Percentiles rank a stretch among this genome's conserved stretches.
Evolutionary conservation across 2,113 vertebrate genomes (phyloP).

Genomic region (Polyodon spathula): DNA sequence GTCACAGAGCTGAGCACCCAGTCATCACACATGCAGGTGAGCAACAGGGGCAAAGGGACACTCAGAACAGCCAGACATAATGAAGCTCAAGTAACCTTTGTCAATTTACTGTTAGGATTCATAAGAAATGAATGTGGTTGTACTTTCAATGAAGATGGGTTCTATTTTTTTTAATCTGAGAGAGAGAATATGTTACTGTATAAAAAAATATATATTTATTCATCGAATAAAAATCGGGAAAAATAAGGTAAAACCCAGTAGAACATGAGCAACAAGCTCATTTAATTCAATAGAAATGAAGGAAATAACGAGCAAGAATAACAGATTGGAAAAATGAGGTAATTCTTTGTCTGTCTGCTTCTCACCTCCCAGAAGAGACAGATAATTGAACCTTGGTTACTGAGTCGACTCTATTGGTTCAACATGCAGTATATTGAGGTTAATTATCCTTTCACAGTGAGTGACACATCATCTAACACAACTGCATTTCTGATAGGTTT

Average conservation of each 20-base stretch:
- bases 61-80: no score
- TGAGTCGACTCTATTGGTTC: slow-evolving; percentile 13
- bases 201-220: no score
- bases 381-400: slow-evolving; percentile 16
- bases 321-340: slow-evolving; percentile 38
- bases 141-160: no score
- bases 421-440: slow-evolving; percentile 21
- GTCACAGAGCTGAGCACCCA: slow-evolving; percentile 74
- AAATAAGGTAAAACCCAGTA: no score
- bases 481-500: slow-evolving; percentile 18
- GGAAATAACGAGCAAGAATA: neutral
- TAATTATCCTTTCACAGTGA: slow-evolving; percentile 27
- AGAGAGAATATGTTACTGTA: no score
- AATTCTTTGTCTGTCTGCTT: slow-evolving; percentile 20
- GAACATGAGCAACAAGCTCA: no score
- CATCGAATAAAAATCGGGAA: no score
- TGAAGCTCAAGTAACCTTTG: no score
- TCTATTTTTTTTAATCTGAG: no score
- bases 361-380: neutral
- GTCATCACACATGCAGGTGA: slow-evolving; percentile 79
- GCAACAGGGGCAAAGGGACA: slow-evolving; percentile 22
- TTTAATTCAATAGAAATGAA: neutral
- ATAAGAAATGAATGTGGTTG: no score
- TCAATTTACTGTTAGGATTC: no score
- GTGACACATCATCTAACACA: slow-evolving; percentile 30